phyloP scores from a whole-genome alignment of 2,888 invertebrate species.

The Pecten maximus region DNA sequence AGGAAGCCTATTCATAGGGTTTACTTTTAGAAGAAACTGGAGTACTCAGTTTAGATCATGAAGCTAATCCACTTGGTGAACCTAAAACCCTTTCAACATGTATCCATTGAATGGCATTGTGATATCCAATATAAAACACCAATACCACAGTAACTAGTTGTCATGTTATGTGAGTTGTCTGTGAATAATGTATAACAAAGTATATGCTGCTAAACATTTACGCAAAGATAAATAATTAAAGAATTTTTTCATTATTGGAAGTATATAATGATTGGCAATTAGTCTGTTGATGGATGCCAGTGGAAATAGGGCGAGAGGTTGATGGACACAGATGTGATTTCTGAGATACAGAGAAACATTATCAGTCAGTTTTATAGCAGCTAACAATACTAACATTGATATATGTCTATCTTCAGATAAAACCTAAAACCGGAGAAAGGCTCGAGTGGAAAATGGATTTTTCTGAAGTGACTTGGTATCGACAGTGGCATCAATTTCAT shows the following conservation, averaged over 20 bases:
- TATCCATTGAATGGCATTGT: no score
- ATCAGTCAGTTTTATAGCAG: not conserved
- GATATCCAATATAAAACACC: no score
- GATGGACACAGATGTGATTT: not conserved
- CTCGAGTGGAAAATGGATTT: conserved; percentile 20
- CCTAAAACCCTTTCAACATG: no score
- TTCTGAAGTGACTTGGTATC: not conserved
- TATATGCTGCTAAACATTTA: no score
- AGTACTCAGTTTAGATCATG: no score
- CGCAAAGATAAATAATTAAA: not conserved
- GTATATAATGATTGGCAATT: not conserved
- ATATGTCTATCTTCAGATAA: conserved; percentile 14
- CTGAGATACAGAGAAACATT: not conserved
- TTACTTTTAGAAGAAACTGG: no score
- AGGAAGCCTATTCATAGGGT: no score
- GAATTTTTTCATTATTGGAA: not conserved
- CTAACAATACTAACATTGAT: not conserved
- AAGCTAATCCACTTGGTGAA: no score
- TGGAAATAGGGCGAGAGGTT: not conserved
- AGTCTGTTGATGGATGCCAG: not conserved
- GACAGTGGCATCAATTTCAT: conserved; percentile 4
- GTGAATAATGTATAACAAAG: no score
- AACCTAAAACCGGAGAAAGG: not conserved
- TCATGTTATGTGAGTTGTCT: no score
- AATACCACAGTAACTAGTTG: no score